phyloP scores from a whole-genome alignment of 2,797 vertebrate species.

The Lemur catta region DNA sequence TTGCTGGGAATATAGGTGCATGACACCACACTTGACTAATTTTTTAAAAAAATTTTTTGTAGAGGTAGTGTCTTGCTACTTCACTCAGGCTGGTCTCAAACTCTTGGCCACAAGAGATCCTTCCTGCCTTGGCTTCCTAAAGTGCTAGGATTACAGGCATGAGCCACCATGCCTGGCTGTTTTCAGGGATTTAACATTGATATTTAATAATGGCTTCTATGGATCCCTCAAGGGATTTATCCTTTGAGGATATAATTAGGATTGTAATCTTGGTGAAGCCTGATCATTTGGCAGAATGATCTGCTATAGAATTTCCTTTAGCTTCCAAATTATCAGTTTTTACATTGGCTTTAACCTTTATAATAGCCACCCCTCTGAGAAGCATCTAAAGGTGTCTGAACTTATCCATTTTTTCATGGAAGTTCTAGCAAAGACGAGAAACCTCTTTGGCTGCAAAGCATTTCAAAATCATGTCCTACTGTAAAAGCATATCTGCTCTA shows the following conservation, averaged over 20 bases:
- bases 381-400: neutral
- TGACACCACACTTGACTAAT: too few relatives aligned
- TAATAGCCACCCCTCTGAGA: neutral
- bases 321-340: neutral
- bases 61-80: too few relatives aligned
- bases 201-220: neutral
- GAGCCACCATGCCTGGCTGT: too few relatives aligned
- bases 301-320: neutral
- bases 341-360: neutral
- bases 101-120: too few relatives aligned
- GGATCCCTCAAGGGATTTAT: neutral
- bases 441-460: neutral
- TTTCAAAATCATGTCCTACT: neutral
- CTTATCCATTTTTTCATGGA: constrained; percentile 13
- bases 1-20: too few relatives aligned
- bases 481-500: neutral
- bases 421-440: neutral
- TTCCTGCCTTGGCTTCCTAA: too few relatives aligned
- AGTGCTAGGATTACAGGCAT: too few relatives aligned
- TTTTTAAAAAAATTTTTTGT: too few relatives aligned
- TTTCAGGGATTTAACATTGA: neutral
- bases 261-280: neutral
- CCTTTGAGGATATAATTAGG: neutral
- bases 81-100: too few relatives aligned
- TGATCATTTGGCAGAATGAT: neutral